These are phyloP conservation scores for Tupiocoris notatus DNA, from an alignment of 2,888 invertebrate species.

Conservation along the genomic window DNA sequence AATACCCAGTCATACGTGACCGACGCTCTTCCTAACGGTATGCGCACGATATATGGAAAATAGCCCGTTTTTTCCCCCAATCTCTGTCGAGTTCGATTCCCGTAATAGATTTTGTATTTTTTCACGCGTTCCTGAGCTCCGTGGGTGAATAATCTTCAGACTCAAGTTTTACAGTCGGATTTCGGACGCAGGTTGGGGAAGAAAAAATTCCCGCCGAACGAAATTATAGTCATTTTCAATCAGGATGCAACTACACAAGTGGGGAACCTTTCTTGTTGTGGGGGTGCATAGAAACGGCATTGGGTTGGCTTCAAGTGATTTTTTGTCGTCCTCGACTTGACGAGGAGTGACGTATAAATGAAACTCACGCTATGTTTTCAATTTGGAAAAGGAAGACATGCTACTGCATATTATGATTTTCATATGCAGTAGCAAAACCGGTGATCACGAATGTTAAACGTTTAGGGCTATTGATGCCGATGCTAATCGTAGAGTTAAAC, in stretches of 20 bases:
- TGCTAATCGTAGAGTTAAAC: too few relatives aligned
- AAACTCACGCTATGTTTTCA: conserved; percentile 29
- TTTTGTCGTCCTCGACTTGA: conserved; percentile 12
- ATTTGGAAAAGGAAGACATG: too few relatives aligned
- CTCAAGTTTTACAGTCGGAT: neutral
- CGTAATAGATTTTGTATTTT: conserved; percentile 33
- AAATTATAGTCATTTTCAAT: conserved; percentile 27
- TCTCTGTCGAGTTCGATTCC: conserved; percentile 6
- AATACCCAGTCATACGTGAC: neutral
- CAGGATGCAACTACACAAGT: conserved; percentile 10
- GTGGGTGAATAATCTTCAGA: neutral
- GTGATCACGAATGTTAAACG: too few relatives aligned
- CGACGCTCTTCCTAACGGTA: neutral
- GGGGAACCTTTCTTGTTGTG: too few relatives aligned
- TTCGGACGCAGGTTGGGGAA: neutral
- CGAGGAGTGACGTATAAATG: conserved; percentile 3
- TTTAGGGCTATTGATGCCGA: too few relatives aligned
- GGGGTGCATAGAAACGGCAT: too few relatives aligned
- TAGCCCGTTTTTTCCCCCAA: neutral
- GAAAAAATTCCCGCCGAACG: neutral
- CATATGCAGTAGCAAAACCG: too few relatives aligned
- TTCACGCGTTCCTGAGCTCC: conserved; percentile 18
- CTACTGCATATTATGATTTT: too few relatives aligned
- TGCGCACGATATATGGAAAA: conserved; percentile 23
- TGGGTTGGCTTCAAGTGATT: conserved; percentile 19